These are phyloP conservation scores for Seriola aureovittata DNA, from an alignment of 2,113 vertebrate genomes.

Conservation along the genomic window DNA sequence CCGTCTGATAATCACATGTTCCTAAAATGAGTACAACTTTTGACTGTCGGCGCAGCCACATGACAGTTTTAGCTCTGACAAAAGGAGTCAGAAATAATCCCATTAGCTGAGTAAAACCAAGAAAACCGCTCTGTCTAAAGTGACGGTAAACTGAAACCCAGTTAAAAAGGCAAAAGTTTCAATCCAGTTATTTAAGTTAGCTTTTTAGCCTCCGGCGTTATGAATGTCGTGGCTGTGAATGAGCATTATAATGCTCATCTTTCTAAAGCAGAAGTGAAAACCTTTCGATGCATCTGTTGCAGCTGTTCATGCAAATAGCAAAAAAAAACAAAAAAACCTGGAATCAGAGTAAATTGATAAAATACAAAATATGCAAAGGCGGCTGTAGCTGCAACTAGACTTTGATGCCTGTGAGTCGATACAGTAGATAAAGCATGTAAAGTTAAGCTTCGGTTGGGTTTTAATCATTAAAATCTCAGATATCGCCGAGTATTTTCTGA, in stretches of 20 bases:
- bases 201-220: not conserved
- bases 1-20: not conserved
- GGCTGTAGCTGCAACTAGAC: not conserved
- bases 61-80: constrained; percentile 1
- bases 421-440: too few species aligned
- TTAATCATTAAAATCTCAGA: not conserved
- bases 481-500: too few species aligned
- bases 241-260: not conserved
- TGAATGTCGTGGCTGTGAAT: not conserved
- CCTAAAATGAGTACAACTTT: constrained; percentile 30
- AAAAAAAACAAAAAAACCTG: too few species aligned
- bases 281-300: not conserved
- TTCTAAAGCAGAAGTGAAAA: not conserved
- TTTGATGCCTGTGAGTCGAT: too few species aligned
- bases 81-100: constrained; percentile 35
- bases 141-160: constrained; percentile 52
- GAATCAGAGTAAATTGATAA: too few species aligned
- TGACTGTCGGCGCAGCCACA: constrained; percentile 26
- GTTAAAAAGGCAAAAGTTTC: constrained; percentile 52
- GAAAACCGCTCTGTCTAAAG: constrained; percentile 52
- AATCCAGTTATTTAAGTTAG: not conserved
- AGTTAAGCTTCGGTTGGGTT: too few species aligned
- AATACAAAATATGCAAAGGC: too few species aligned
- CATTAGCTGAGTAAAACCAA: constrained; percentile 54
- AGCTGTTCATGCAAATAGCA: not conserved